These are phyloP conservation scores for Oceanodroma tethys DNA, from an alignment of 2,113 vertebrate genomes.

Conservation along the genomic window DNA sequence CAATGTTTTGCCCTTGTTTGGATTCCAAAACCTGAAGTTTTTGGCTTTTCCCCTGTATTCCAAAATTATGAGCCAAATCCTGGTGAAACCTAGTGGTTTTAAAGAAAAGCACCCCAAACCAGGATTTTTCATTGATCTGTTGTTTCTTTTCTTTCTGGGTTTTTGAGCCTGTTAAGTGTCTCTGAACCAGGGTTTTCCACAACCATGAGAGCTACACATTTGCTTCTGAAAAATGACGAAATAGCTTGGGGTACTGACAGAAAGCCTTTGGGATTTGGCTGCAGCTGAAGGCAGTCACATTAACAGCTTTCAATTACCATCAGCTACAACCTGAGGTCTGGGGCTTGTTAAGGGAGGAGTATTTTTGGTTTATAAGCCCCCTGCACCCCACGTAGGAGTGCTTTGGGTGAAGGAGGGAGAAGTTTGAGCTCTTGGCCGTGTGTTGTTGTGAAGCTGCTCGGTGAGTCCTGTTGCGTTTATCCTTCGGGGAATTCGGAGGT, in stretches of 20 bases:
- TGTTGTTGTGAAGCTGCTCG: not conserved
- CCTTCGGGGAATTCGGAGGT: not conserved
- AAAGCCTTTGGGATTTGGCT: not conserved
- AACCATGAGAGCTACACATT: not conserved
- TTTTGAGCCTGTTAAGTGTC: not conserved
- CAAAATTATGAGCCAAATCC: not conserved
- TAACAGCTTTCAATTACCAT: not conserved
- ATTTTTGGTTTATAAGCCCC: not conserved
- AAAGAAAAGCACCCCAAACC: not conserved
- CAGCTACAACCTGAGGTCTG: not conserved
- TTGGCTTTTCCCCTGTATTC: not conserved
- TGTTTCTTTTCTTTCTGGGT: not conserved
- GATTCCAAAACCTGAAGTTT: not conserved
- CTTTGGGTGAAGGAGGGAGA: not conserved
- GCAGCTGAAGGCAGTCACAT: not conserved
- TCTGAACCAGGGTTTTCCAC: not conserved
- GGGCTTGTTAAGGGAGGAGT: not conserved
- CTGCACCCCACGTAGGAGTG: accelerated
- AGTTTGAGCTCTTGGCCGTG: accelerated
- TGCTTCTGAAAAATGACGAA: not conserved
- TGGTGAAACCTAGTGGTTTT: not conserved
- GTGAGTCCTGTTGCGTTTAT: not conserved
- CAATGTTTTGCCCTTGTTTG: not conserved
- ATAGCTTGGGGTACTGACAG: not conserved
- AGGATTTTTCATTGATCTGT: not conserved